Evolutionary conservation across 2,797 vertebrate species (phyloP).

Genomic region (Lagorchestes hirsutus): DNA sequence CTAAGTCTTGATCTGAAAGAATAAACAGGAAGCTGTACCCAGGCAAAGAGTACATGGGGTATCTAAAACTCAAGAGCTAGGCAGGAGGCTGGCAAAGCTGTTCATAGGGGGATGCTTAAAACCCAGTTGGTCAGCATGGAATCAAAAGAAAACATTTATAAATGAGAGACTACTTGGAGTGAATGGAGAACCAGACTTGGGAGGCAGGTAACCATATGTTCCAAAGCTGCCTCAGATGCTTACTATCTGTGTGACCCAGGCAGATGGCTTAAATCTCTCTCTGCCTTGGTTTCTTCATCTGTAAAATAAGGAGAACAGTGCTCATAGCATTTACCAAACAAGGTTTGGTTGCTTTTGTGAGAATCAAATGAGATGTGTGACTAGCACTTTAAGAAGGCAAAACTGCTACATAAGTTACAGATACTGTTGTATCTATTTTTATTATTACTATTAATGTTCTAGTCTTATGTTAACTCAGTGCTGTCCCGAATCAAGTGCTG

Average conservation of each 20-base stretch:
- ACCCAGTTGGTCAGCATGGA: neutral
- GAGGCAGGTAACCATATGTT: neutral
- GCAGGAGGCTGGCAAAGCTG: neutral
- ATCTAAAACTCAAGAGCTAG: neutral
- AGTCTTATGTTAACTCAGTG: neutral
- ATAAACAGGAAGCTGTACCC: neutral
- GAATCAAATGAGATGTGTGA: neutral
- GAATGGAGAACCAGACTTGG: neutral
- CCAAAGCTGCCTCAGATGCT: neutral
- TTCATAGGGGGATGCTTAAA: neutral
- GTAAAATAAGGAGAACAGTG: neutral
- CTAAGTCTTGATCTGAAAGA: neutral
- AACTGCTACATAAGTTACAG: neutral
- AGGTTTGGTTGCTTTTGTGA: neutral
- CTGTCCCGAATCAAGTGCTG: neutral
- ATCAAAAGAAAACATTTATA: neutral
- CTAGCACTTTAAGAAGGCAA: neutral
- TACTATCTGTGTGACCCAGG: neutral
- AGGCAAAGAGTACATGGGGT: neutral
- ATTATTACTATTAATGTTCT: neutral
- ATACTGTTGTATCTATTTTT: neutral
- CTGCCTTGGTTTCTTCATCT: neutral
- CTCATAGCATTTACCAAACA: neutral
- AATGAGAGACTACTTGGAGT: neutral
- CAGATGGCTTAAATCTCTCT: neutral